Evolutionary conservation across 2,888 invertebrate genomes (phyloP).

Genomic region (Kryphioiulus occultus): DNA sequence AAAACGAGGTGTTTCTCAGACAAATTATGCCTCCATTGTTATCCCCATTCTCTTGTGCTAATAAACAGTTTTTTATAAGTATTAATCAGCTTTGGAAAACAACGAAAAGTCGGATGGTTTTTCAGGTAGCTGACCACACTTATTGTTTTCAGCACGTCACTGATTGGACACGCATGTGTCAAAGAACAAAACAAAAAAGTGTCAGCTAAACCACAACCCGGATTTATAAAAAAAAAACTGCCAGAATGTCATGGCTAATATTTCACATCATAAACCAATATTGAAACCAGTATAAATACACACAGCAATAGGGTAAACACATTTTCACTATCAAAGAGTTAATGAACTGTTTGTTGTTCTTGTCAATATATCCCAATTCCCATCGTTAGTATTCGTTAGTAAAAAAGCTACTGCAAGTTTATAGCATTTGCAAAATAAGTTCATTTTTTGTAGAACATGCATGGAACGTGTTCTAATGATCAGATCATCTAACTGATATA

Average conservation of each 20-base stretch:
- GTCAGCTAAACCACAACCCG: not conserved
- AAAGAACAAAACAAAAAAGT: not conserved
- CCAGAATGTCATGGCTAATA: not conserved
- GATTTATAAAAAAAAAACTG: not conserved
- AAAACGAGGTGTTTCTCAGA: not conserved
- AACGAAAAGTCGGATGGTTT: not conserved
- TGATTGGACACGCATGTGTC: not conserved
- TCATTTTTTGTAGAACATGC: not conserved
- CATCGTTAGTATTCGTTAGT: not conserved
- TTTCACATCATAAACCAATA: too few species aligned
- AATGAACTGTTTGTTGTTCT: not conserved
- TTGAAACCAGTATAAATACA: too few species aligned
- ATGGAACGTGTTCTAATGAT: not conserved
- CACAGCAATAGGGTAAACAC: too few species aligned
- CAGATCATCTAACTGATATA: not conserved
- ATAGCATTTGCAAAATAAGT: not conserved
- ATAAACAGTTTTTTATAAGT: not conserved
- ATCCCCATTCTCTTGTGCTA: not conserved
- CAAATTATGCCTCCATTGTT: constrained; percentile 2
- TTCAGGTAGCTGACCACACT: not conserved
- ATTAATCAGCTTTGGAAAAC: not conserved
- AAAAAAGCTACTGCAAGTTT: not conserved
- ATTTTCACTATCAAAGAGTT: not conserved
- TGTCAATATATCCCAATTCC: not conserved
- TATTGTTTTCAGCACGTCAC: not conserved